Evolutionary conservation across 2,797 vertebrate species (phyloP).

Genomic region (Phalloptychus januarius): DNA sequence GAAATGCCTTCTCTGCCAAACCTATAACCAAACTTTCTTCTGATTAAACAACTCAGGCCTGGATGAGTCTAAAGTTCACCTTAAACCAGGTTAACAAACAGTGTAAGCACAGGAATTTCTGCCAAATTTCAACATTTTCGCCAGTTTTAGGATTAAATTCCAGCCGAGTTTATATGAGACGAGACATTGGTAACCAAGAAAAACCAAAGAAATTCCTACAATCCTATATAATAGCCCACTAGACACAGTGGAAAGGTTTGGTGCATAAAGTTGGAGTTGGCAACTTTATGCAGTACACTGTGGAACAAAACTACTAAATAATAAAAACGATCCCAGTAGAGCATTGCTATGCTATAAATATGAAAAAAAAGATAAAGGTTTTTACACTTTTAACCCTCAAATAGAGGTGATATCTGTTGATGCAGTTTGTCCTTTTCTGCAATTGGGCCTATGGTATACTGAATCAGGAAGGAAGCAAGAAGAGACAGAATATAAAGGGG

Average conservation of each 20-base stretch:
- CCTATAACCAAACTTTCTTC: background rate
- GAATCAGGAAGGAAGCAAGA: background rate
- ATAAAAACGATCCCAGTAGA: background rate
- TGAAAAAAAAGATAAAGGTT: background rate
- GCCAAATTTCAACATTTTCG: background rate
- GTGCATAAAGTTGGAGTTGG: background rate
- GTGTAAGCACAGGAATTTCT: background rate
- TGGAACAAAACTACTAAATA: background rate
- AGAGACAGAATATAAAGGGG: slow-evolving; percentile 2
- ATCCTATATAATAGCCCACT: background rate
- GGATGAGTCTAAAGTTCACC: background rate
- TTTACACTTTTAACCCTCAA: background rate
- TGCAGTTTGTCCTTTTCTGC: background rate
- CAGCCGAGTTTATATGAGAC: background rate
- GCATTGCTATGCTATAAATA: background rate
- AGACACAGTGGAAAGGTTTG: background rate
- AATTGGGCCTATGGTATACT: background rate
- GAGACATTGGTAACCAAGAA: background rate
- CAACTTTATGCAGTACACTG: too few relatives aligned
- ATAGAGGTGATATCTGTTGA: background rate
- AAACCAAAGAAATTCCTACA: background rate
- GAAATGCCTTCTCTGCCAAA: background rate
- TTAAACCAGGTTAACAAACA: background rate
- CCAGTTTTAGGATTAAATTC: background rate
- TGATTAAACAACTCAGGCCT: background rate